These are phyloP conservation scores for Nothocercus nigrocapillus DNA, from an alignment of 2,113 vertebrate genomes.

Conservation along the genomic window DNA sequence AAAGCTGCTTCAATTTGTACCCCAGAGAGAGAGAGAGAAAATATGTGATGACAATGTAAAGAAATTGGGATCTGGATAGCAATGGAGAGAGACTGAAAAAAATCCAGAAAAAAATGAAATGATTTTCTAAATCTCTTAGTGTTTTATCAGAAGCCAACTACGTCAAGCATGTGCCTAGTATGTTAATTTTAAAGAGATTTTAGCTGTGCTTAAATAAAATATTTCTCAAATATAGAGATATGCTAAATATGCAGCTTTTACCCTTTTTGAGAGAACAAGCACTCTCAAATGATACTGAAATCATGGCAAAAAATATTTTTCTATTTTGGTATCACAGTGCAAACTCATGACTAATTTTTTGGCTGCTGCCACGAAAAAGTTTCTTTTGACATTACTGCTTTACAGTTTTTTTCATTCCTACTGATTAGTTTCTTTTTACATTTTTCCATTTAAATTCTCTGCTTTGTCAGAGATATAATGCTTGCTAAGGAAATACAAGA, in stretches of 20 bases:
- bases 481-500: too few relatives aligned
- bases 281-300: constrained; percentile 11
- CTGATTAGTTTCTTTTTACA: constrained; percentile 9
- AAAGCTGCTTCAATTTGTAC: background rate
- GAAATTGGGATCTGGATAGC: background rate
- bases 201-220: background rate
- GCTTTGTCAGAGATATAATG: background rate
- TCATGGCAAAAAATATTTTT: constrained; percentile 14
- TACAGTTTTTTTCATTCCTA: background rate
- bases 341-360: constrained; percentile 41
- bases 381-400: constrained; percentile 1
- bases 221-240: background rate
- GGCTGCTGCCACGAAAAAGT: background rate
- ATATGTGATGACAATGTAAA: background rate
- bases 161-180: background rate
- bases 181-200: background rate
- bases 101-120: background rate
- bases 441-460: background rate
- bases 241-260: constrained; percentile 1
- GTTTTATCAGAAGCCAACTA: background rate
- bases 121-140: background rate
- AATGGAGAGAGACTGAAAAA: background rate
- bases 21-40: background rate
- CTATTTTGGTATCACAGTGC: constrained; percentile 1
- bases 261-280: background rate